Evolutionary conservation across 2,113 vertebrate species (phyloP).

Genomic region (Parus major): DNA sequence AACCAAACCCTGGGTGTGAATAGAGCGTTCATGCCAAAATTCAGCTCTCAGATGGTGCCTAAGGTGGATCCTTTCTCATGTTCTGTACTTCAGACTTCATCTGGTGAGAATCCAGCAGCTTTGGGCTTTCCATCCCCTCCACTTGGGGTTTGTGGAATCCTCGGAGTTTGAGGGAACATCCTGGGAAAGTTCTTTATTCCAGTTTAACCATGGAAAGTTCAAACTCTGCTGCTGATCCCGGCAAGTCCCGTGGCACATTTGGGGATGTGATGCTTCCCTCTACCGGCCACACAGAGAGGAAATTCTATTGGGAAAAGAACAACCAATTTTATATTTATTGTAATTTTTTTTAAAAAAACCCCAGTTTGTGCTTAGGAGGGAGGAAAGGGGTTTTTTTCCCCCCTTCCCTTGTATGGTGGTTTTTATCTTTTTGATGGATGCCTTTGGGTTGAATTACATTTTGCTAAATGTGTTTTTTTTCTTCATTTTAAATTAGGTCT

Average conservation of each 20-base stretch:
- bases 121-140: not conserved
- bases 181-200: accelerated
- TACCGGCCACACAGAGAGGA: not conserved
- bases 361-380: not conserved
- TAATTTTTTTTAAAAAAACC: not conserved
- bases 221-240: accelerated
- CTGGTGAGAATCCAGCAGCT: not conserved
- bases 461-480: not conserved
- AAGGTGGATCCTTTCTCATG: not conserved
- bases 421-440: not conserved
- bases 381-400: not conserved
- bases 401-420: too few relatives aligned
- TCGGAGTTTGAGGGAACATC: not conserved
- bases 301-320: not conserved
- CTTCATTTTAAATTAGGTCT: not conserved
- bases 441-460: not conserved
- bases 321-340: not conserved
- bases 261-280: conserved; percentile 43
- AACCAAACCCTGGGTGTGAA: not conserved
- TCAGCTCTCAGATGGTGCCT: not conserved
- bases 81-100: accelerated
- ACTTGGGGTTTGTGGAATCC: not conserved
- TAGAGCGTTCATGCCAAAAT: accelerated
- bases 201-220: accelerated
- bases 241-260: not conserved